Evolutionary conservation across 2,113 vertebrate species (phyloP), one percentile per base, ranked within the genome.

Genomic region (Podarcis raffonei): DNA sequence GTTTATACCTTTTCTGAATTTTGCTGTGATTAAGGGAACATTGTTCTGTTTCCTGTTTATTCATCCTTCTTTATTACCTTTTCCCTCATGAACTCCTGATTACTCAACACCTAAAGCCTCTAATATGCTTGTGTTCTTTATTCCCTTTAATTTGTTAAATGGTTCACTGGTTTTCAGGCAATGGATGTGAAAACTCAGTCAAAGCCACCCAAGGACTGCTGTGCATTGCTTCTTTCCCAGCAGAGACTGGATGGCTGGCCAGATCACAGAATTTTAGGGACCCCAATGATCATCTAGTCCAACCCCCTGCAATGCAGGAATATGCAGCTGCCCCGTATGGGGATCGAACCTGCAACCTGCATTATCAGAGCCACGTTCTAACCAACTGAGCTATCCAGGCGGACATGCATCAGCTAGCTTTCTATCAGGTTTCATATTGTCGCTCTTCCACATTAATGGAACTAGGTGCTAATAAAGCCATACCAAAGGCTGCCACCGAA

Each of bases 11-110:
- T 42, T 16, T 57, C 72, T 74, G 48, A 89, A 83, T 32, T 71
- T 65, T 76, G 9, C 30, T 62, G 16, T 74, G 57, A 86, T 84
- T 86, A 87, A 90, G 66, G 16, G n/a, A 48, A 89, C 77, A 66
- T 11, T 23, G 65, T 3, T 30, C 57, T 23, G 30, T 77, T 75
- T 71, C 23, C 39, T 72, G 48, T 69, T 32, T 77, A 23, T n/a
- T n/a, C 3, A 12, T 39, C 37, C 32, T 32, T 6, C 71, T 59
- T 39, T 66, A 83, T 92, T 89, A 85, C 68, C 53, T 62, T 11
- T 1, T 9, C 20, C 2, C 11, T 23, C 3, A 8, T 25, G 74
- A 11, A 83, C 12, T 12, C 71, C 30, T 37, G 1, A 20, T 79
- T 12, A 71, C n/a, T 71, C 80, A 75, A 62, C 1, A 27, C 3